A percentile compares a stretch with the other conserved stretches of the same genome.
Evolutionary conservation across 2,888 invertebrate genomes (phyloP).

Genomic region (Cerastis rubricosa): DNA sequence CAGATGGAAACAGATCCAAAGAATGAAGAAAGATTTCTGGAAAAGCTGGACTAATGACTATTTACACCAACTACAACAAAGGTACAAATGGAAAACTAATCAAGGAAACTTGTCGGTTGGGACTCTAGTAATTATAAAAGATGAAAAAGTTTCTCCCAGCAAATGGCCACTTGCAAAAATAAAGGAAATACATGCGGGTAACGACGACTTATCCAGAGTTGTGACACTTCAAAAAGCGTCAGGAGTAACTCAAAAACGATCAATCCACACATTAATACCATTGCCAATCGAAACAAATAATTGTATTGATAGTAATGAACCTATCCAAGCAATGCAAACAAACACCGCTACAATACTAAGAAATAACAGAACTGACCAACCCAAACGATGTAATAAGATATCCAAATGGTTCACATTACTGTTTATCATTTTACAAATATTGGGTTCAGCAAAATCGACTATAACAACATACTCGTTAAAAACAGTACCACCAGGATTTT

Average conservation of each 20-base stretch:
- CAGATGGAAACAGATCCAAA: slow-evolving; percentile 20
- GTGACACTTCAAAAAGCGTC: too few relatives aligned
- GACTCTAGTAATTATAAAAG: slow-evolving; percentile 2
- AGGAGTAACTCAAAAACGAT: too few relatives aligned
- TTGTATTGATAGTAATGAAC: not conserved
- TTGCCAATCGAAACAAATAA: too few relatives aligned
- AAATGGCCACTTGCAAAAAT: slow-evolving; percentile 1
- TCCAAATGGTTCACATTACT: not conserved
- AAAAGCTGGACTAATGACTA: not conserved
- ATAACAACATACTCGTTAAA: not conserved
- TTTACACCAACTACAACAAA: not conserved
- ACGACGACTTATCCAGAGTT: not conserved
- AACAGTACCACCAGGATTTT: not conserved
- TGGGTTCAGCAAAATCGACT: not conserved
- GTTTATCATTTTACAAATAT: slow-evolving; percentile 1
- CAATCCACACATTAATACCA: too few relatives aligned
- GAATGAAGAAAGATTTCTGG: not conserved
- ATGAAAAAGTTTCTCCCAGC: not conserved
- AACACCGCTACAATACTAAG: not conserved
- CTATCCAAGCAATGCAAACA: not conserved
- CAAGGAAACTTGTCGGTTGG: slow-evolving; percentile 5
- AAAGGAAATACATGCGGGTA: not conserved
- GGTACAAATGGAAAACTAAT: slow-evolving; percentile 7
- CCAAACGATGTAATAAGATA: not conserved
- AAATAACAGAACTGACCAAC: not conserved